A percentile compares a stretch with the other conserved stretches of the same genome.
Conservation (phyloP, 2,888 invertebrate genomes). For the Lymantria monacha region DNA sequence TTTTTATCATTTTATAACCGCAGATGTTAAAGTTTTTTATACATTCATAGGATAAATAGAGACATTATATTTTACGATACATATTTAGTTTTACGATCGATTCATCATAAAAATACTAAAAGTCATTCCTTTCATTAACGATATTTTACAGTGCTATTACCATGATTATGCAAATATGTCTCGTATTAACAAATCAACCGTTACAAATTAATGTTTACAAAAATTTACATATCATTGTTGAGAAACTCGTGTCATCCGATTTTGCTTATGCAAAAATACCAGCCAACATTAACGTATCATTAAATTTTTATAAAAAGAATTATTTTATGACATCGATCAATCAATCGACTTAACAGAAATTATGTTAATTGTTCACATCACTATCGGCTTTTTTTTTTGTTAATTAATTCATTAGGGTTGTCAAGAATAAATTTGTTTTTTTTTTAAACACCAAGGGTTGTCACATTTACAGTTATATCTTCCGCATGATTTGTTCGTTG, state of each 20-base stretch:
- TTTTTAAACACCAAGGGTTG: constrained; percentile 54
- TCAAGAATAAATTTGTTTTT: constrained; percentile 62
- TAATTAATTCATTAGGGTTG: constrained; percentile 71
- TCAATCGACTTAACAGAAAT: constrained; percentile 52
- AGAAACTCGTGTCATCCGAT: constrained; percentile 70
- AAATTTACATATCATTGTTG: constrained; percentile 73
- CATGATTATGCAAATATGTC: constrained; percentile 68
- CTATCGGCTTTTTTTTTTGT: constrained; percentile 32
- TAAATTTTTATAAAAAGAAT: constrained; percentile 49
- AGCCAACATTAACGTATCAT: constrained; percentile 57
- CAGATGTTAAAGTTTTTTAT: constrained; percentile 50
- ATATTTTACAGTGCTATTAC: constrained; percentile 42
- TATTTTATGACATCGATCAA: constrained; percentile 73
- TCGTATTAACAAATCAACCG: constrained; percentile 79
- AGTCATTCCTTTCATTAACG: constrained; percentile 63
- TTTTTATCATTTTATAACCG: constrained; percentile 40
- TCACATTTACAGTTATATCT: constrained; percentile 66
- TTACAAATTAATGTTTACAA: constrained; percentile 79
- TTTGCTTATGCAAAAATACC: constrained; percentile 45
- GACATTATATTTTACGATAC: constrained; percentile 50
- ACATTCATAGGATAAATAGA: constrained; percentile 41
- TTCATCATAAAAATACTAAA: constrained; percentile 69
- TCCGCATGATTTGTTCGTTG: constrained; percentile 63
- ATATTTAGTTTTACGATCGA: constrained; percentile 64
- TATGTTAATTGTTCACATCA: constrained; percentile 59